Evolutionary conservation across 1,140 invertebrate species (phyloP).

Genomic region (Psix sp.): DNA sequence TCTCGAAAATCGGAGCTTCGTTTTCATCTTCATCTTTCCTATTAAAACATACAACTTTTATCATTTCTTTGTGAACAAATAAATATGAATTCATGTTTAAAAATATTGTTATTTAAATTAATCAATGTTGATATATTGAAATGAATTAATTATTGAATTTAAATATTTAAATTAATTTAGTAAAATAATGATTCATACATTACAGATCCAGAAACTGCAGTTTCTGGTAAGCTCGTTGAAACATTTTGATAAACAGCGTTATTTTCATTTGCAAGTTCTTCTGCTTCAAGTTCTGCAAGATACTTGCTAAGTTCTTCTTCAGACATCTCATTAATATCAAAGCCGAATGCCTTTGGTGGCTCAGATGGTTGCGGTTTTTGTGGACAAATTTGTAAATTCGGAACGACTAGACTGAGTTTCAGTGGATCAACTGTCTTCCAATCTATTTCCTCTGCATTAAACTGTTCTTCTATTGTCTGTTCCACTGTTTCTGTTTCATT

Average conservation of each 20-base stretch:
- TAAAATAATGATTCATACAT: conserved; percentile 20
- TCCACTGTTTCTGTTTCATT: conserved; percentile 64
- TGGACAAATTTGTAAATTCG: conserved; percentile 60
- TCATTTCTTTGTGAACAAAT: too few relatives aligned
- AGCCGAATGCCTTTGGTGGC: conserved; percentile 66
- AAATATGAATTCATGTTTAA: too few relatives aligned
- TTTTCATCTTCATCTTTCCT: conserved; percentile 67
- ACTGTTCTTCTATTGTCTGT: conserved; percentile 63
- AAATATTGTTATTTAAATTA: too few relatives aligned
- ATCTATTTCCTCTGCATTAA: conserved; percentile 29
- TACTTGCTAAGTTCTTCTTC: conserved; percentile 80
- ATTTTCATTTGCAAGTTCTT: conserved; percentile 67
- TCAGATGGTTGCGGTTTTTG: conserved; percentile 17
- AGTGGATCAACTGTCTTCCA: conserved; percentile 50
- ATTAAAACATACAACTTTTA: too few relatives aligned
- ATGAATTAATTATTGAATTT: too few relatives aligned
- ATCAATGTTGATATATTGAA: too few relatives aligned
- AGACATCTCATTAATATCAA: conserved; percentile 75
- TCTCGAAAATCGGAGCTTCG: conserved; percentile 69
- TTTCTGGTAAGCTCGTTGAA: conserved; percentile 32
- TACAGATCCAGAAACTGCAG: conserved; percentile 15
- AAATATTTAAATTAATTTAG: conserved; percentile 8
- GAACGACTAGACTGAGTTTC: conserved; percentile 63
- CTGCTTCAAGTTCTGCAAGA: conserved; percentile 78
- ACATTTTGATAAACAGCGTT: conserved; percentile 63